A percentile compares a stretch with the other conserved stretches of the same genome.
These are phyloP conservation scores for Stictocephala bisonia DNA, from an alignment of 2,888 invertebrate species.

Conservation along the genomic window DNA sequence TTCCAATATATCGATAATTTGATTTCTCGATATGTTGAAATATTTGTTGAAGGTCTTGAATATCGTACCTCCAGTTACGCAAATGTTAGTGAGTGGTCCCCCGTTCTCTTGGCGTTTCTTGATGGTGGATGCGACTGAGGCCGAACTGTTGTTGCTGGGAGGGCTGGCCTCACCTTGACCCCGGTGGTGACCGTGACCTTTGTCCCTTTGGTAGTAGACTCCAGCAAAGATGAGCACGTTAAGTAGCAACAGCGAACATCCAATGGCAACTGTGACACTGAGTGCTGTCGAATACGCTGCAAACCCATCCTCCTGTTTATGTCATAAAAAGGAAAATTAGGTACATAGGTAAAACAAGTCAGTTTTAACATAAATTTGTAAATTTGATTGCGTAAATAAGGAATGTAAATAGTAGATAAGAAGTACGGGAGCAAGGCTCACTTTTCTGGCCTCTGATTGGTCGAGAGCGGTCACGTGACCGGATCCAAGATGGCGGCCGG, in stretches of 20 bases:
- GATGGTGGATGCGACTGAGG: slow-evolving; percentile 60
- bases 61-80: slow-evolving; percentile 58
- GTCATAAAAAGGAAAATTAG: too few relatives aligned
- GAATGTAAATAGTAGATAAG: too few relatives aligned
- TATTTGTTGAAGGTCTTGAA: too few relatives aligned
- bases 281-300: slow-evolving; percentile 91
- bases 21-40: too few relatives aligned
- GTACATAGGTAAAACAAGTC: too few relatives aligned
- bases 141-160: slow-evolving; percentile 63
- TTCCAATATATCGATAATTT: too few relatives aligned
- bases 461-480: too few relatives aligned
- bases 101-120: slow-evolving; percentile 59
- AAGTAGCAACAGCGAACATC: slow-evolving; percentile 74
- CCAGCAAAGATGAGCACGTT: slow-evolving; percentile 88
- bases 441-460: too few relatives aligned
- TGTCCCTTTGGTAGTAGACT: slow-evolving; percentile 82
- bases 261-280: slow-evolving; percentile 94
- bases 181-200: slow-evolving; percentile 62
- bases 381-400: too few relatives aligned
- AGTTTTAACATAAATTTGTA: too few relatives aligned
- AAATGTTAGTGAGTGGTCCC: slow-evolving; percentile 58
- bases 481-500: too few relatives aligned
- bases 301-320: slow-evolving; percentile 82
- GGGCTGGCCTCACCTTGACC: slow-evolving; percentile 62
- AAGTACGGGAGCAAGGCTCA: too few relatives aligned